Base-by-base conservation (phyloP, 2,797 vertebrate genomes). In the Cygnus olor region DNA sequence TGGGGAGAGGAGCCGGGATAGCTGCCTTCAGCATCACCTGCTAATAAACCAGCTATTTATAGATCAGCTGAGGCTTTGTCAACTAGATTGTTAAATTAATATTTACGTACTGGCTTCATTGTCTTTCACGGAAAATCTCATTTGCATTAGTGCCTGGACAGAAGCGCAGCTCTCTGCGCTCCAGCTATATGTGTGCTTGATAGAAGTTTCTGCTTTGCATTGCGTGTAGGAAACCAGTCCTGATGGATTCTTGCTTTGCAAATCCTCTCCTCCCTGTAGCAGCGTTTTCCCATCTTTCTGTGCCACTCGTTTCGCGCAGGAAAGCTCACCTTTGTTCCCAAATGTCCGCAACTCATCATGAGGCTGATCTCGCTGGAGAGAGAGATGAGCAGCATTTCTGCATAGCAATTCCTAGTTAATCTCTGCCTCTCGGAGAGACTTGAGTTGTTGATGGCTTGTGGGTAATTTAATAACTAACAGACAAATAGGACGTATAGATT, bases 381-480 rank as follows among this genome's bases (percentile, higher is more conserved):
- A 49, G 73, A 92, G 53, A 82, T 10, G 94, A 90, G 78, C 85
- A 73, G 90, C 92, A n/a, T 95, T 96, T 95, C 93, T 94, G 92
- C 95, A 90, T 95, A 91, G 92, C 90, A 83, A 93, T 97, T 97
- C 93, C 88, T 86, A 44, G 87, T 95, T 97, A 97, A 97, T 97
- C 96, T 94, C 91, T 96, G 92, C 90, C 95, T 95, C 93, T 95
- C 79, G 24, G 88, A 95, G 78, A 94, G 77, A 57, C 91, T 96
- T 63, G 85, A 96, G 92, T 94, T 92, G 94, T 97, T 85, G 94
- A 93, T 96, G 93, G 83, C 91, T 95, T 86, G 76, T 95, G 93
- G 96, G 90, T 97, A 97, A 97, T 97, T 97, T 97, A 96, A 94
- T 97, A 97, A 96, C 86, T 84, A 85, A 78, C 95, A 96, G 94